A percentile compares a stretch with the other conserved stretches of the same genome.
phyloP scores from a whole-genome alignment of 2,113 vertebrate genomes.

The Scopus umbretta region DNA sequence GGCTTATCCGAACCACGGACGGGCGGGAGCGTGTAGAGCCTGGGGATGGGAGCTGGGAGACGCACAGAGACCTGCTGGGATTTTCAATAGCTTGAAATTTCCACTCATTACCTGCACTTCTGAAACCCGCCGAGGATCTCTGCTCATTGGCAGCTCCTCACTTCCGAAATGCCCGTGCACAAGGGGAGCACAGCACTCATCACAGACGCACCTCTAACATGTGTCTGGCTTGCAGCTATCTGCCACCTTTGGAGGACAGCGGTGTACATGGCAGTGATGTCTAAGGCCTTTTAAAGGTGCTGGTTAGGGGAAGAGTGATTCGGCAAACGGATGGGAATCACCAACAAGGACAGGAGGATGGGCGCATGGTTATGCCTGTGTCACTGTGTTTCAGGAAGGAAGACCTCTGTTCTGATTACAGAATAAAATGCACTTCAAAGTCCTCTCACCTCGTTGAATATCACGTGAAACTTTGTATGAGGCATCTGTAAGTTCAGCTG shows the following conservation, averaged over 20 bases:
- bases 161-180: neutral
- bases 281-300: neutral
- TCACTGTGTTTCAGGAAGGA: neutral
- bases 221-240: neutral
- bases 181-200: neutral
- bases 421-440: neutral
- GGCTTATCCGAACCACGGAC: neutral
- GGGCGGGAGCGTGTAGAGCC: accelerated
- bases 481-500: neutral
- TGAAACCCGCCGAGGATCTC: neutral
- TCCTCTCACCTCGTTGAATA: neutral
- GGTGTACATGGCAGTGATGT: accelerated
- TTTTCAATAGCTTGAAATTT: neutral
- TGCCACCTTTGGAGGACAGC: neutral
- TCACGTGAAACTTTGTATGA: neutral
- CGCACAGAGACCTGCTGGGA: neutral
- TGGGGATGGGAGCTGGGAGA: neutral
- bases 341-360: neutral
- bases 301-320: neutral
- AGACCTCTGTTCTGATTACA: neutral
- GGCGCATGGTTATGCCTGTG: neutral
- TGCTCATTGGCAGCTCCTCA: neutral
- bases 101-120: neutral
- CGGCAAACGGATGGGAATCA: neutral
- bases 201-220: accelerated